Base-by-base conservation (phyloP, 2,888 invertebrate species). In the Psococerastis gibbosa region DNA sequence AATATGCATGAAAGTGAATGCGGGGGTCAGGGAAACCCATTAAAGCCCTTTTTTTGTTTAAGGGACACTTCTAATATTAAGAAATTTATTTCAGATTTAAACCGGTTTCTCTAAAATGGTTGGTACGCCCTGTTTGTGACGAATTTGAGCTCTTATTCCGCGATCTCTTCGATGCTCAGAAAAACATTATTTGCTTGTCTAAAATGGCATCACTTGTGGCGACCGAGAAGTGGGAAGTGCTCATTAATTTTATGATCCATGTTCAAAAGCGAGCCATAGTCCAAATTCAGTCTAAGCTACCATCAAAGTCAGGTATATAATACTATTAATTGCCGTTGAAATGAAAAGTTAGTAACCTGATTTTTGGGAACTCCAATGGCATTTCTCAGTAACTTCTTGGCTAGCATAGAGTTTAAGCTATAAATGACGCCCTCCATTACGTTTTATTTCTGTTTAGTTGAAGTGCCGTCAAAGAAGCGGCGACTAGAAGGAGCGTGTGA, bases 91-190 rank as follows among this genome's bases (percentile, higher is more conserved):
- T 52, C 63, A 70, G 50, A n/a, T 73, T 85, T 57, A 97, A 95
- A 61, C 98, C 98, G 0, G 87, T 95, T 0, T 91, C 95, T 58
- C 60, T 94, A 9, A 82, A 80, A 55, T 78, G 78, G 53, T 69
- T 92, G 0, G 71, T 97, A 20, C 66, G 71, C 41, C 91, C 94
- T 0, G 67, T 95, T 33, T 73, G 75, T 53, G 71, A 73, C 31
- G 81, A 88, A 54, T 97, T 91, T 59, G 81, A 91, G 57, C 59
- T 70, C 3, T 59, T 92, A 1, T 95, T 97, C 55, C 66, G 72
- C 44, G 45, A 56, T 16, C 73, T 74, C 20, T 91, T 82, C 49
- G 71, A 77, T 49, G 62, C 73, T 1, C 73, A 75, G 41, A 75
- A 84, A 51, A 97, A 97, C 60, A 64, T 67, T 45, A 79, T 79